Base-by-base conservation (phyloP, 2,113 vertebrate species). In the Ceyx margarethae region DNA sequence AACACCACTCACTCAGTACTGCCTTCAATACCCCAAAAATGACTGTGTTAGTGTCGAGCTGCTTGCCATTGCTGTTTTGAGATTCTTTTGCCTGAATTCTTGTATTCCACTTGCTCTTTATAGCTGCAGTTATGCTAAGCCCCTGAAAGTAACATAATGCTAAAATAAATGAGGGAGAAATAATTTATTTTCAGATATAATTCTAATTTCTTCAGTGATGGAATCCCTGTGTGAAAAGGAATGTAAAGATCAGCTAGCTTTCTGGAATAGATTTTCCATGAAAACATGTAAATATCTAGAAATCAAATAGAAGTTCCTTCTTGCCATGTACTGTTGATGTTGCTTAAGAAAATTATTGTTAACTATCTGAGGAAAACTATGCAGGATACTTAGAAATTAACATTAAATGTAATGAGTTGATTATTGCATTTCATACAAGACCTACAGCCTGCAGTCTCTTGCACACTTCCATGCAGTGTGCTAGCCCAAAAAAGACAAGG, bases 291-390 rank as follows among this genome's bases (percentile, higher is more conserved):
- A 76, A 72, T 76, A 81, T 50, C 40, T 86, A 31, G 48, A 89
- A 90, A 92, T 81, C 37, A 78, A 84, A 72, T 33, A n/a, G 40
- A 78, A 89, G 23, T 72, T 91, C 35, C 15, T 92, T 86, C 69
- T 72, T 85, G 26, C 18, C 18, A 6, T 66, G 9, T 81, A 15
- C 33, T 83, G 15, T 81, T 75, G 26, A 18, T 81, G 13, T 50
- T 90, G 51, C 60, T 57, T 83, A 67, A 86, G 31, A 66, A 88
- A 85, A 43, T 78, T 42, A 40, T 43, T 80, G 26, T 82, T 88
- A 89, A 45, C 26, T 22, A 5, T 88, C 21, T 56, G 51, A 57
- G 33, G 13, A 58, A 57, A 94, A 91, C 69, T 51, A 43, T 42
- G 26, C 20, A 86, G 28, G 23, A 29, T 69, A 61, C 22, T 42